phyloP scores from a whole-genome alignment of 2,797 vertebrate genomes.

The Manis crassicaudata region DNA sequence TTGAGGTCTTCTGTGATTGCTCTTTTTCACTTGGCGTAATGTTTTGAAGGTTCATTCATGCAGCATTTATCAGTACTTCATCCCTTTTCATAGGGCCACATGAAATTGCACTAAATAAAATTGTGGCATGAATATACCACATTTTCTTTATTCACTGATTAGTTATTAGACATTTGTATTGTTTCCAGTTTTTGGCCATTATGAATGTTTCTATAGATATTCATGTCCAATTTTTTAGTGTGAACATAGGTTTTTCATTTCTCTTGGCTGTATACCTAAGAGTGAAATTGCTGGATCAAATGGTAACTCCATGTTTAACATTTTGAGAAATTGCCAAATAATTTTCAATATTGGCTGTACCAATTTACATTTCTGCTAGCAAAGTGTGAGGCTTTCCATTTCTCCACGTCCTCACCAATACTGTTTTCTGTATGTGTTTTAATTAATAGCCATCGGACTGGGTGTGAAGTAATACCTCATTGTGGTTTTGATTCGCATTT shows the following conservation, averaged over 20 bases:
- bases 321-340: neutral
- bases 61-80: neutral
- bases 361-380: neutral
- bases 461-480: neutral
- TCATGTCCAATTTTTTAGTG: neutral
- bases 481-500: neutral
- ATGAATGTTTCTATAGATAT: neutral
- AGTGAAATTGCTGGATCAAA: neutral
- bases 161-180: neutral
- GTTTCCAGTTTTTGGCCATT: neutral
- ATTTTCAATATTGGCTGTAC: neutral
- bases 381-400: neutral
- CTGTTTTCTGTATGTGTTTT: neutral
- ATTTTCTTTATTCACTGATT: neutral
- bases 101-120: neutral
- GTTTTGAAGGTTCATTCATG: neutral
- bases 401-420: neutral
- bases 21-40: neutral
- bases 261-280: neutral
- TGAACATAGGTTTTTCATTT: neutral
- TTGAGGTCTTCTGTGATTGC: neutral
- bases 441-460: neutral
- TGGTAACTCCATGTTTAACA: neutral
- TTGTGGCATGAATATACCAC: neutral
- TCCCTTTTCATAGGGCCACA: neutral